Percentiles rank a stretch among this genome's conserved stretches.
Conservation (phyloP, 1,140 invertebrate genomes). For the Lucilia sericata region DNA sequence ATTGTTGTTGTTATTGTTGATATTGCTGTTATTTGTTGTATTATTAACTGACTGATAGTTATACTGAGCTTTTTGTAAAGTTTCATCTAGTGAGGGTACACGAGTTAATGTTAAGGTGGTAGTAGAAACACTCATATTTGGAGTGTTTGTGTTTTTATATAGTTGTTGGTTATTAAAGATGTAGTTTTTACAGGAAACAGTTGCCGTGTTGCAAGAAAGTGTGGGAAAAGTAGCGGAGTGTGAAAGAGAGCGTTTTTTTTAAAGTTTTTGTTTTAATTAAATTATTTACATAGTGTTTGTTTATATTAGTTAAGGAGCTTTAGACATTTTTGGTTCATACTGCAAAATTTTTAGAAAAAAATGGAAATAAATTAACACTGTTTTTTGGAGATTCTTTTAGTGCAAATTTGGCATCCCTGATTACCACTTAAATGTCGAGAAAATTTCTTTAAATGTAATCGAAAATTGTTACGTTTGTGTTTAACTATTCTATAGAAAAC, state of each 20-base stretch:
- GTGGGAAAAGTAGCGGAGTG: background rate
- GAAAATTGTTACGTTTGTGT: too few species aligned
- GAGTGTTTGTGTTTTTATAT: background rate
- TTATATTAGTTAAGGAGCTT: background rate
- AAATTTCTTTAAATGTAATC: too few species aligned
- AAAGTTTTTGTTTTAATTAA: background rate
- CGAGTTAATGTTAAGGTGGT: conserved; percentile 36
- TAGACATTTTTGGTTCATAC: too few species aligned
- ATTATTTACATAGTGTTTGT: background rate
- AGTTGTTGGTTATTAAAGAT: background rate
- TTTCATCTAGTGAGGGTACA: conserved; percentile 27
- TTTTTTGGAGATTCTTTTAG: too few species aligned
- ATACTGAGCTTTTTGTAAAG: conserved; percentile 39
- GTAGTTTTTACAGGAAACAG: background rate
- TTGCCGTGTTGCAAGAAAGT: background rate
- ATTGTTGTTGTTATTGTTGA: conserved; percentile 31
- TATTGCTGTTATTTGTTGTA: background rate
- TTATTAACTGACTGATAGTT: background rate
- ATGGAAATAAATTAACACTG: too few species aligned
- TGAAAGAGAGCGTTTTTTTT: background rate
- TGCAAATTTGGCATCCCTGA: too few species aligned
- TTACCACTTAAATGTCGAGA: too few species aligned
- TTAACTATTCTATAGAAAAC: too few species aligned
- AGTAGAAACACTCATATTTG: conserved; percentile 38
- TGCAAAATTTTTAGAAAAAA: too few species aligned